Percentiles rank a stretch among this genome's conserved stretches.
These are phyloP conservation scores for Drymodes brunneopygia DNA, from an alignment of 2,113 vertebrate genomes.

Conservation along the genomic window DNA sequence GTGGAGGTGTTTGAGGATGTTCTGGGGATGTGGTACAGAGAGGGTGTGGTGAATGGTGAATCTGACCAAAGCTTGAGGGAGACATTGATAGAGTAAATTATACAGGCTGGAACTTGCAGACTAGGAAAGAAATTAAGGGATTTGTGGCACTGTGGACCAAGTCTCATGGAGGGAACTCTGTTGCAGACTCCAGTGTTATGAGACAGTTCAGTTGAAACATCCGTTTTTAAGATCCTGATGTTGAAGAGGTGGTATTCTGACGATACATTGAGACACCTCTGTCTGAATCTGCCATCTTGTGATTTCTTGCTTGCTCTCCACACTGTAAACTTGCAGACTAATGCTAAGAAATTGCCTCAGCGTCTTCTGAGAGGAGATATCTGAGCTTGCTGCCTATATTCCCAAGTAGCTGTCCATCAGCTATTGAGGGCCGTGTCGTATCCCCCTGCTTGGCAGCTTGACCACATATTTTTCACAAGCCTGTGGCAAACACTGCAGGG, in stretches of 20 bases:
- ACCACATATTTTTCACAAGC: not conserved
- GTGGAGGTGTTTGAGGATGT: not conserved
- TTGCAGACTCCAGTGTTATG: not conserved
- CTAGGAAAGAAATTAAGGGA: not conserved
- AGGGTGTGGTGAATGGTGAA: not conserved
- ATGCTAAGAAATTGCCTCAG: not conserved
- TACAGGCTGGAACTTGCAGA: not conserved
- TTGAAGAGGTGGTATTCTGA: not conserved
- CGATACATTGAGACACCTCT: not conserved
- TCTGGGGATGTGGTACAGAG: not conserved
- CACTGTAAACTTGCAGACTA: not conserved
- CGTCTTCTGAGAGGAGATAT: not conserved
- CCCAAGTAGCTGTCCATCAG: not conserved
- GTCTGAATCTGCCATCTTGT: not conserved
- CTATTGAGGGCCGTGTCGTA: fast-evolving
- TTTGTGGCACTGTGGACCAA: not conserved
- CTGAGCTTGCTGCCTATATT: not conserved
- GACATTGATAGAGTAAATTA: not conserved
- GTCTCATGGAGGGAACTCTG: not conserved
- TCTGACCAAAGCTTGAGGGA: not conserved
- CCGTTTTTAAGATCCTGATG: not conserved
- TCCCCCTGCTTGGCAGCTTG: not conserved
- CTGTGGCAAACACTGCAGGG: not conserved
- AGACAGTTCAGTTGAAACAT: not conserved
- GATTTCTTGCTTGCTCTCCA: not conserved